Percentiles rank a stretch among this genome's conserved stretches.
These are phyloP conservation scores for Drosophila equinoxialis DNA, from an alignment of 1,140 invertebrate genomes.

Conservation along the genomic window DNA sequence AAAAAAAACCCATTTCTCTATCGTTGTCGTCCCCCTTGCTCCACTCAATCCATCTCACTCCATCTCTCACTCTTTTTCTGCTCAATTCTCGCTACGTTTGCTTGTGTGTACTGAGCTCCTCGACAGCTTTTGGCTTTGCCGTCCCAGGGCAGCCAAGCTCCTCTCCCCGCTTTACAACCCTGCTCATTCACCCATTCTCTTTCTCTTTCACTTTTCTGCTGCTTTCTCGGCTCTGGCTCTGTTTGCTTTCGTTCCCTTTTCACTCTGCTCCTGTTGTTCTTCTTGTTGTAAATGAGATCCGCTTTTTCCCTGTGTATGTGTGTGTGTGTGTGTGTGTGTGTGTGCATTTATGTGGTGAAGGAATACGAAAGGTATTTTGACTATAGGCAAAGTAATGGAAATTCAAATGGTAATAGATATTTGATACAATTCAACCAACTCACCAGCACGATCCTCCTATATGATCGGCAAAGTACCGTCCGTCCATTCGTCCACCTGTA, in stretches of 20 bases:
- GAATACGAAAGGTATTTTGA: slow-evolving; percentile 3
- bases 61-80: slow-evolving; percentile 12
- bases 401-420: not conserved
- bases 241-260: slow-evolving; percentile 26
- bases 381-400: not conserved
- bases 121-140: slow-evolving; percentile 47
- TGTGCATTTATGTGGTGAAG: slow-evolving; percentile 7
- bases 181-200: not conserved
- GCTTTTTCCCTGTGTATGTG: slow-evolving; percentile 10
- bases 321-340: not conserved
- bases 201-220: too few species aligned
- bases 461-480: too few species aligned
- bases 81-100: not conserved
- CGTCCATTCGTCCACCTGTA: too few species aligned
- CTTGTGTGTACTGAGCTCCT: slow-evolving; percentile 17
- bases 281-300: slow-evolving; percentile 16
- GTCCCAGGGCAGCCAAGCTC: slow-evolving; percentile 12
- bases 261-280: not conserved
- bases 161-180: slow-evolving; percentile 11
- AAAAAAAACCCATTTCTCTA: slow-evolving; percentile 63
- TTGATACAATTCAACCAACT: not conserved
- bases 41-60: not conserved
- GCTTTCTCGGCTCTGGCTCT: not conserved
- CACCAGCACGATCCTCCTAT: too few species aligned
- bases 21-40: not conserved